Percentiles rank a stretch among this genome's conserved stretches.
These are phyloP conservation scores for Agelastica alni DNA, from an alignment of 2,888 invertebrate species.

Conservation along the genomic window DNA sequence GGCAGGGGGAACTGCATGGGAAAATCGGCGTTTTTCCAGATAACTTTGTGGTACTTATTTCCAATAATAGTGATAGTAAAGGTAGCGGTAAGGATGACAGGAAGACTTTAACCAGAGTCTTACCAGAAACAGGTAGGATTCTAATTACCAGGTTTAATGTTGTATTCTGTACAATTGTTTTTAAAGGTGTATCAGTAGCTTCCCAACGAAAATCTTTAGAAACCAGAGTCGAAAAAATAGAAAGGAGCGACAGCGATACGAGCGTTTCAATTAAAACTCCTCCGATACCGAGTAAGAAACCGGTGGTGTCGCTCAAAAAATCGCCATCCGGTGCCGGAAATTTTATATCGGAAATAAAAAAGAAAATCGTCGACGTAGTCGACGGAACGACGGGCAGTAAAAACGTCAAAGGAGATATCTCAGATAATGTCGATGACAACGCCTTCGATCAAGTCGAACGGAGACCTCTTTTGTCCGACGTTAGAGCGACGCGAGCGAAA, in stretches of 20 bases:
- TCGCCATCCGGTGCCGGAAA: slow-evolving; percentile 63
- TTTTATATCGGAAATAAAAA: slow-evolving; percentile 36
- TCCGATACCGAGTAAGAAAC: slow-evolving; percentile 65
- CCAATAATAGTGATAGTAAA: slow-evolving; percentile 51
- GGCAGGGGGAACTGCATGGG: slow-evolving; percentile 92
- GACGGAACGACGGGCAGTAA: slow-evolving; percentile 61
- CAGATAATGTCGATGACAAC: slow-evolving; percentile 45
- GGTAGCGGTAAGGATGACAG: slow-evolving; percentile 30
- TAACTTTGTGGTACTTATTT: slow-evolving; percentile 85
- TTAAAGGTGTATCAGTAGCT: slow-evolving; percentile 49
- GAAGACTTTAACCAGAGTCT: slow-evolving; percentile 20
- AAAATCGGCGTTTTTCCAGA: slow-evolving; percentile 94
- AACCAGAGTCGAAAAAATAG: slow-evolving; percentile 50
- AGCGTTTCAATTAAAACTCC: slow-evolving; percentile 53
- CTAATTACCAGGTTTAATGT: too few relatives aligned
- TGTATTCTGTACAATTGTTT: background rate
- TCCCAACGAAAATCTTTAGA: slow-evolving; percentile 61
- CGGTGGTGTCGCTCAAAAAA: slow-evolving; percentile 68
- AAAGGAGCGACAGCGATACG: slow-evolving; percentile 29
- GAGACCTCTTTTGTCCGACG: slow-evolving; percentile 65
- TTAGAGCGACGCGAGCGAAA: slow-evolving; percentile 68
- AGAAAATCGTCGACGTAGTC: slow-evolving; percentile 51
- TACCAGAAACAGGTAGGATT: slow-evolving; percentile 31
- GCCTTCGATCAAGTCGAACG: slow-evolving; percentile 72
- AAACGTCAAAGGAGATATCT: slow-evolving; percentile 42